These are phyloP conservation scores for Recurvirostra avosetta DNA, from an alignment of 2,113 vertebrate genomes.

Conservation along the genomic window DNA sequence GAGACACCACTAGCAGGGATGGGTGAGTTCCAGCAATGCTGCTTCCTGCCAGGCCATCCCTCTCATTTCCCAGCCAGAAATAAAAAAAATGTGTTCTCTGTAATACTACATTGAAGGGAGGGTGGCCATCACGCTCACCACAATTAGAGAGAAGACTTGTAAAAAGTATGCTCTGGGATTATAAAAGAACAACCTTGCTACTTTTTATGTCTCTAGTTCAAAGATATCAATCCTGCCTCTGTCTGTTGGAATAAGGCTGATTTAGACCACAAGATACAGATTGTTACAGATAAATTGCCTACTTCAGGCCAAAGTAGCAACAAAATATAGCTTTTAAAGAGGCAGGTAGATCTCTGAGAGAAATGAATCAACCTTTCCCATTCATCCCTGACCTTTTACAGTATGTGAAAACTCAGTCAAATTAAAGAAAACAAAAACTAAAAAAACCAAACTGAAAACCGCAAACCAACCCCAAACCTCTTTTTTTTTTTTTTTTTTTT, in stretches of 20 bases:
- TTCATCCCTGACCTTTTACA: constrained; percentile 46
- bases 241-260: constrained; percentile 14
- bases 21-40: background rate
- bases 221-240: constrained; percentile 13
- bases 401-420: constrained; percentile 36
- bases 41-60: background rate
- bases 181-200: constrained; percentile 53
- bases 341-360: constrained; percentile 34
- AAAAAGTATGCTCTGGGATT: constrained; percentile 64
- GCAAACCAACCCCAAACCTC: background rate
- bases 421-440: constrained; percentile 54
- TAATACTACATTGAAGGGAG: constrained; percentile 50
- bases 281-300: constrained; percentile 33
- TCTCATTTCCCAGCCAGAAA: constrained; percentile 54
- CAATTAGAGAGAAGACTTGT: constrained; percentile 73
- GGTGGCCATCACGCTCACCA: constrained; percentile 22
- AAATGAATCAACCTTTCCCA: constrained; percentile 36
- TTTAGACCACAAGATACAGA: constrained; percentile 65
- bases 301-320: background rate
- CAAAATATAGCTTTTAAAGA: constrained; percentile 51
- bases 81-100: constrained; percentile 41
- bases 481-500: background rate
- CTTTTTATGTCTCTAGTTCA: constrained; percentile 63
- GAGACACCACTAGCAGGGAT: background rate
- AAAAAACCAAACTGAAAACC: background rate